phyloP scores from a whole-genome alignment of 2,797 vertebrate species.

The Oreonectes daqikongensis region DNA sequence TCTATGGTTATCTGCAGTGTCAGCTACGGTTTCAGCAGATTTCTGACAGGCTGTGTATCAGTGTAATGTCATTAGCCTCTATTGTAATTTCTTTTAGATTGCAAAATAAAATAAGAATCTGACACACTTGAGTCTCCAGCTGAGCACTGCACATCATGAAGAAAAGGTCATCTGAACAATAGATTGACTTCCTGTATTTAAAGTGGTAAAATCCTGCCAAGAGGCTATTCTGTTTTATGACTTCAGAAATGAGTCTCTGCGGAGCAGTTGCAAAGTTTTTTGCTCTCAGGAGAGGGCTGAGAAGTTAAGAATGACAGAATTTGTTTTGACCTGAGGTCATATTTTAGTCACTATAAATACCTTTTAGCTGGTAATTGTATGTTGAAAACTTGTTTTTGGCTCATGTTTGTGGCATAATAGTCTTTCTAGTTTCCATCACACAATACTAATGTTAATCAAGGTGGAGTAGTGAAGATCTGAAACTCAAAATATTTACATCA shows the following conservation, averaged over 20 bases:
- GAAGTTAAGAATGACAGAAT: neutral
- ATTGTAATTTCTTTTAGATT: neutral
- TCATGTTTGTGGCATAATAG: neutral
- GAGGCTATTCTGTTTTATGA: constrained; percentile 4
- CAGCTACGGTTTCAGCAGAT: constrained; percentile 4
- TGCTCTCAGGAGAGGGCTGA: neutral
- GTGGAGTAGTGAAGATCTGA: neutral
- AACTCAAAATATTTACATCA: neutral
- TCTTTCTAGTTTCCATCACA: neutral
- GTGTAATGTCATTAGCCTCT: neutral
- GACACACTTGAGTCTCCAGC: neutral
- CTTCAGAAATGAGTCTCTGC: constrained; percentile 13
- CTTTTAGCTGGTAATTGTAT: neutral
- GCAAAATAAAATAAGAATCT: neutral
- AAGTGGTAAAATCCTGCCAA: constrained; percentile 35
- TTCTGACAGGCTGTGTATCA: constrained; percentile 4
- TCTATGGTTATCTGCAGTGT: neutral
- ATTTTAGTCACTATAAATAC: constrained; percentile 3
- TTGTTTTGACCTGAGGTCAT: neutral
- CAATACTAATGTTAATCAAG: neutral
- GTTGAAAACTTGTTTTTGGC: neutral
- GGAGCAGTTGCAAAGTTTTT: constrained; percentile 17
- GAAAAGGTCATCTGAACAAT: constrained; percentile 59
- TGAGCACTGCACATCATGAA: neutral
- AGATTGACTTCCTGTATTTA: constrained; percentile 60